These are phyloP conservation scores for Idaea aversata DNA, from an alignment of 2,888 invertebrate species.

Conservation along the genomic window DNA sequence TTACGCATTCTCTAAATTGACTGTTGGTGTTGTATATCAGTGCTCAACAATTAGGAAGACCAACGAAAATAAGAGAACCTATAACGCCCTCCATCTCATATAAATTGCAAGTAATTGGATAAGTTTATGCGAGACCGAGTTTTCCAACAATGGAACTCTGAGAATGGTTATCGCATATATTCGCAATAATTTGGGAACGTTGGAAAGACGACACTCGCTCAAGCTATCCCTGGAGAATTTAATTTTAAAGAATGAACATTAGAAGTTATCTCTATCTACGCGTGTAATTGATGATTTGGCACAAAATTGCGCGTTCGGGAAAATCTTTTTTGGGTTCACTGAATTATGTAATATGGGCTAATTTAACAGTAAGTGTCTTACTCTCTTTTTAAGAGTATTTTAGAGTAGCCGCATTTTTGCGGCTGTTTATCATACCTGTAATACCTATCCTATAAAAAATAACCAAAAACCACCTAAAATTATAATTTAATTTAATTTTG, in stretches of 20 bases:
- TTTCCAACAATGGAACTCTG: constrained; percentile 39
- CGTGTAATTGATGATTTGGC: neutral
- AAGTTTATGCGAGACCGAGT: constrained; percentile 49
- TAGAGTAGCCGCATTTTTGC: neutral
- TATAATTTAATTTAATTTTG: neutral
- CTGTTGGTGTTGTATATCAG: constrained; percentile 15
- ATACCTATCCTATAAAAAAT: too few species aligned
- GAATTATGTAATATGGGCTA: neutral
- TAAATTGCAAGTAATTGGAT: constrained; percentile 57
- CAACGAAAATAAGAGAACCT: constrained; percentile 23
- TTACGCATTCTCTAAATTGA: constrained; percentile 17
- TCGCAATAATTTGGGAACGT: constrained; percentile 52
- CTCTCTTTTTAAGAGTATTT: neutral
- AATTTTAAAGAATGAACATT: constrained; percentile 40
- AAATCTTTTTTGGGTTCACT: constrained; percentile 1
- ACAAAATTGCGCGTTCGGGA: neutral
- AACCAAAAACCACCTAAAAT: too few species aligned
- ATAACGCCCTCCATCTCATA: constrained; percentile 28
- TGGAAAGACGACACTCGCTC: constrained; percentile 35
- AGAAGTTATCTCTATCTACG: constrained; percentile 12
- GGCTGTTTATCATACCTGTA: too few species aligned
- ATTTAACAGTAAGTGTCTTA: neutral
- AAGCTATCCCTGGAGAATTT: constrained; percentile 39
- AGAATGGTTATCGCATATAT: constrained; percentile 55
- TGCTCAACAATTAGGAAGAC: constrained; percentile 19